Evolutionary conservation across 2,888 invertebrate species (phyloP), one percentile per base, ranked within the genome.

Genomic region (Phortica okadai): DNA sequence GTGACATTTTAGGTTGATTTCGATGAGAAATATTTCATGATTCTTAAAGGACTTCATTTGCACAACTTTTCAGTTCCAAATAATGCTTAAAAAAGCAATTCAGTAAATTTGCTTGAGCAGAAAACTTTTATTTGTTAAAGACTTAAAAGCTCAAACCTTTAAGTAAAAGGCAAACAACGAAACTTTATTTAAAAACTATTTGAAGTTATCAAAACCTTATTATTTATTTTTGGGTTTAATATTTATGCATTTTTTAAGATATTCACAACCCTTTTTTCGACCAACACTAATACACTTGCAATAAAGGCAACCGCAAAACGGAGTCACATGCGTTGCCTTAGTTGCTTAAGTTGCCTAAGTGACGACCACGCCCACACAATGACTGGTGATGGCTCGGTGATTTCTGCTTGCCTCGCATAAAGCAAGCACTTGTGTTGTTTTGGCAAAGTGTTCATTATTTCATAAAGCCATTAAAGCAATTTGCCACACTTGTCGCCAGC

Each of bases 401-500:
- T 3, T 50, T 50, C 4, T 50, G 50, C 50, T 25, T 25, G 62
- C 25, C 62, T 25, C 25, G 33, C 62, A 21, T 56, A 16, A 56
- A 10, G 56, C 56, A 56, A 56, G 5, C 56, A 56, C 56, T 62
- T 62, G 62, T 21, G 62, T 54, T 70, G n/a, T 54, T 72, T 72
- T 72, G 56, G 70, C n/a, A 54, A 54, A 82, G 78, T 82, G 84
- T 84, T 85, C 85, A 85, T 85, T 85, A 85, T 85, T 85, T 85
- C 80, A 81, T 73, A 83, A 80, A 79, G 69, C 85, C 79, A 83
- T 86, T 86, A 82, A 84, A 84, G 83, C 85, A 85, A 87, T 87
- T 86, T 87, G 85, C 84, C 86, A 83, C 85, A 85, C 85, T 86
- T 84, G 87, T 87, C 83, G 86, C 82, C 83, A 82, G 79, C 83